A percentile compares a stretch with the other conserved stretches of the same genome.
Evolutionary conservation across 2,888 invertebrate species (phyloP).

Genomic region (Microctonus hyperodae): DNA sequence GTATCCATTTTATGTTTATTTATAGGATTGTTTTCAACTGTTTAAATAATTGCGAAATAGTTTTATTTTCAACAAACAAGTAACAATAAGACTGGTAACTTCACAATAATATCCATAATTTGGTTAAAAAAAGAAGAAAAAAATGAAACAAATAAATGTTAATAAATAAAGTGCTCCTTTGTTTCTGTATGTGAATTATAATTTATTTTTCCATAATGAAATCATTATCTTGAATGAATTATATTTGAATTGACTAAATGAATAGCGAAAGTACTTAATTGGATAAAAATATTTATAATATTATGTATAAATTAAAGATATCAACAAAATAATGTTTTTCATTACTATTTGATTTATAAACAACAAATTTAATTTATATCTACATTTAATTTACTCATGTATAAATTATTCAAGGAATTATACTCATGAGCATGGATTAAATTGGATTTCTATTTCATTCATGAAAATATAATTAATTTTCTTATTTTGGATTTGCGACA

Average conservation of each 20-base stretch:
- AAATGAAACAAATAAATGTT: background rate
- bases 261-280: background rate
- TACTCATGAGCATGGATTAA: no score
- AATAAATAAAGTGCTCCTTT: background rate
- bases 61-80: slow-evolving; percentile 4
- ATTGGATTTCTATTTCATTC: no score
- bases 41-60: background rate
- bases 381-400: no score
- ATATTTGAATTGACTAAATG: no score
- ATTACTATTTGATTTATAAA: no score
- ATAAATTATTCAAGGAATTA: no score
- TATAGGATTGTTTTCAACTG: background rate
- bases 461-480: no score
- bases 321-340: no score
- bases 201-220: background rate
- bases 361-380: no score
- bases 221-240: no score
- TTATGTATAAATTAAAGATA: background rate
- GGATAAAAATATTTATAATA: background rate
- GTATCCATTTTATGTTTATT: background rate
- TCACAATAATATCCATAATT: slow-evolving; percentile 16
- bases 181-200: background rate
- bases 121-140: background rate
- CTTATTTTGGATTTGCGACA: no score
- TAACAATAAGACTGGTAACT: slow-evolving; percentile 26